These are phyloP conservation scores for Diadegma fenestrale DNA, from an alignment of 2,888 invertebrate genomes.

Conservation along the genomic window DNA sequence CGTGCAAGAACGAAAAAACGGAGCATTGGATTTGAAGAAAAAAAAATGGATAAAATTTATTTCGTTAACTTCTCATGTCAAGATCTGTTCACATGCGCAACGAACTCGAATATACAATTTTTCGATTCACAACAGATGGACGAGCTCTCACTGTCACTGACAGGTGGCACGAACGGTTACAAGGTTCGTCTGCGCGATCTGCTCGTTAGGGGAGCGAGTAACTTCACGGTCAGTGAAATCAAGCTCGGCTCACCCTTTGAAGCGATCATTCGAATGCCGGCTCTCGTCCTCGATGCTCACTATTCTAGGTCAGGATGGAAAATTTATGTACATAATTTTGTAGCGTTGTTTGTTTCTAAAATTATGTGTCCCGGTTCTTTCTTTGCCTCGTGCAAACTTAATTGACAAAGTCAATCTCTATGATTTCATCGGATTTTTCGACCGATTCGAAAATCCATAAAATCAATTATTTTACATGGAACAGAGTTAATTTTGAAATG, in stretches of 20 bases:
- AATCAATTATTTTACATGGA: not conserved
- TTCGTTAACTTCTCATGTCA: not conserved
- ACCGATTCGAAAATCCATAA: not conserved
- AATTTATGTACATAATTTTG: slow-evolving; percentile 18
- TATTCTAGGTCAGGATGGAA: slow-evolving; percentile 85
- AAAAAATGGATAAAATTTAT: not conserved
- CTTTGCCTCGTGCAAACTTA: too few species aligned
- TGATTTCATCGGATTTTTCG: not conserved
- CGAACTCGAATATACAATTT: slow-evolving; percentile 28
- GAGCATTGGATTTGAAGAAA: not conserved
- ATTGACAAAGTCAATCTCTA: too few species aligned
- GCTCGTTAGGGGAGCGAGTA: slow-evolving; percentile 85
- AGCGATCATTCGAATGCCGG: slow-evolving; percentile 88
- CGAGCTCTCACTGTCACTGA: slow-evolving; percentile 86
- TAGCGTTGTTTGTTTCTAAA: not conserved
- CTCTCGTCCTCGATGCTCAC: slow-evolving; percentile 88
- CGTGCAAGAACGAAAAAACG: not conserved
- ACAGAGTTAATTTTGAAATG: not conserved
- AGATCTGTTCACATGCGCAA: not conserved
- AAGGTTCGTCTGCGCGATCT: slow-evolving; percentile 84
- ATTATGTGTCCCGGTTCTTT: not conserved
- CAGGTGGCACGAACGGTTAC: slow-evolving; percentile 86
- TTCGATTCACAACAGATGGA: slow-evolving; percentile 82
- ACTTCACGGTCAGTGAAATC: slow-evolving; percentile 85
- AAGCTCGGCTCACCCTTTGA: slow-evolving; percentile 88